These are phyloP conservation scores for Nasonia oneida DNA, from an alignment of 2,888 invertebrate species.

Conservation along the genomic window DNA sequence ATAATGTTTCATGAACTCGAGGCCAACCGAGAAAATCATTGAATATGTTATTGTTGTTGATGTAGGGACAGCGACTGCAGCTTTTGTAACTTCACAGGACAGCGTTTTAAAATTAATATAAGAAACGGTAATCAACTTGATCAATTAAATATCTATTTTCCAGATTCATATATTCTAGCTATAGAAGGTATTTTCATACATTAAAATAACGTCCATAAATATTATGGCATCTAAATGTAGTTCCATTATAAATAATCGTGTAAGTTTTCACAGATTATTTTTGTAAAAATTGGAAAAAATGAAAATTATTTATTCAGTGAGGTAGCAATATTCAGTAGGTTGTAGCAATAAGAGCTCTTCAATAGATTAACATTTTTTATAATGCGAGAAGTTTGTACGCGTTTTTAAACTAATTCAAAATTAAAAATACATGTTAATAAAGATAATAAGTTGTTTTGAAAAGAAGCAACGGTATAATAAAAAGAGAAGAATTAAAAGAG, in stretches of 20 bases:
- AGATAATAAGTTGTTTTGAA: neutral
- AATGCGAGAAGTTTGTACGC: constrained; percentile 19
- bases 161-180: too few species aligned
- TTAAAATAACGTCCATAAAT: neutral
- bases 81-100: too few species aligned
- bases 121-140: too few species aligned
- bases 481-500: neutral
- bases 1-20: neutral
- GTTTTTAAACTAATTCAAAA: constrained; percentile 1
- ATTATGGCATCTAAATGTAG: neutral
- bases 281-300: constrained; percentile 1
- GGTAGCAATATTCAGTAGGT: neutral
- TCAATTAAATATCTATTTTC: too few species aligned
- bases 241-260: neutral
- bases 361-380: constrained; percentile 8
- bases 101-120: neutral
- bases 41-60: neutral
- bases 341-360: neutral
- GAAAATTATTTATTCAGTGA: neutral
- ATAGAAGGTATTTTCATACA: too few species aligned
- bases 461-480: neutral
- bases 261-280: neutral
- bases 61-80: neutral
- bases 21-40: neutral
- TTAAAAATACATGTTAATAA: neutral